A percentile compares a stretch with the other conserved stretches of the same genome.
phyloP scores from a whole-genome alignment of 2,888 invertebrate genomes.

The Tromatobia lineatoria region DNA sequence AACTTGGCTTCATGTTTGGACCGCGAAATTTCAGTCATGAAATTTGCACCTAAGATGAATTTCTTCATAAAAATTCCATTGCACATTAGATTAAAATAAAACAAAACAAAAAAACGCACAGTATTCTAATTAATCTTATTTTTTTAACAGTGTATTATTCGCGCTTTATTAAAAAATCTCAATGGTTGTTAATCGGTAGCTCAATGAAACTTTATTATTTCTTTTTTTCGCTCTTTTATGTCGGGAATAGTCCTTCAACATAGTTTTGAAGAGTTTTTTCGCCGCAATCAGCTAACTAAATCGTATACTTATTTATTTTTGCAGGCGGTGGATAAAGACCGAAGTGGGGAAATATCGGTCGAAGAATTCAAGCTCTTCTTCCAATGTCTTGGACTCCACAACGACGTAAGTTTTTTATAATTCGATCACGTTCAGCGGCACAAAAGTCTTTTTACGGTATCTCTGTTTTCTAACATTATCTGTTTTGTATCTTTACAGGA shows the following conservation, averaged over 20 bases:
- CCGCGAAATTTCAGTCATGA: too few relatives aligned
- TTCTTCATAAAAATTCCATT: too few relatives aligned
- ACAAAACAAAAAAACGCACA: too few relatives aligned
- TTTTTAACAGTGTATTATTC: too few relatives aligned
- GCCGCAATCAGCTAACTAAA: neutral
- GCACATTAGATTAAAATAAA: too few relatives aligned
- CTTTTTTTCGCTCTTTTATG: too few relatives aligned
- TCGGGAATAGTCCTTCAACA: neutral
- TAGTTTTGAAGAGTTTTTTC: neutral
- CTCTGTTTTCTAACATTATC: constrained; percentile 27
- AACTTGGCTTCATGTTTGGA: too few relatives aligned
- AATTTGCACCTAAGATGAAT: too few relatives aligned
- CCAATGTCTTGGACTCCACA: constrained; percentile 91
- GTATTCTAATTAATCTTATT: too few relatives aligned
- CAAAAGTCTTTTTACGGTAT: constrained; percentile 16
- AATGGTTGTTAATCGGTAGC: too few relatives aligned
- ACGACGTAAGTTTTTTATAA: constrained; percentile 87
- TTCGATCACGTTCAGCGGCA: neutral
- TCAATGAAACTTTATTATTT: too few relatives aligned
- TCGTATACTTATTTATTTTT: constrained; percentile 51
- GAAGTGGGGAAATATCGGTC: constrained; percentile 92
- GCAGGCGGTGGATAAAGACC: constrained; percentile 94
- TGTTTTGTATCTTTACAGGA: constrained; percentile 82
- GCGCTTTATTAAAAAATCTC: too few relatives aligned
- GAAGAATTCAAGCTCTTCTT: constrained; percentile 94